phyloP scores from a whole-genome alignment of 2,113 vertebrate species.

The Megatriorchis doriae region DNA sequence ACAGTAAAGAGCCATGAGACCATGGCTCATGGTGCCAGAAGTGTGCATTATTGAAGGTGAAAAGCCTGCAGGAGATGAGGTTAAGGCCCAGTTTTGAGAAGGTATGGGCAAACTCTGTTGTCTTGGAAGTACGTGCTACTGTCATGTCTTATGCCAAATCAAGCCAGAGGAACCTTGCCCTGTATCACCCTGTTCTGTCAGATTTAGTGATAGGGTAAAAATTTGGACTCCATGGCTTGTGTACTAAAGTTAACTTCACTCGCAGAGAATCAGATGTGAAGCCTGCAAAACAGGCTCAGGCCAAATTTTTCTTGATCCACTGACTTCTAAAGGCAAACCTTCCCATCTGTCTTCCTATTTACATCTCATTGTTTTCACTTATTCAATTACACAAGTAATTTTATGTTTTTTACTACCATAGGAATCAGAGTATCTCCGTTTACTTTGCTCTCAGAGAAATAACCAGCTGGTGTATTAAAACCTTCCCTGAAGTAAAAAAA shows the following conservation, averaged over 20 bases:
- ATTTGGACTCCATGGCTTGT: not conserved
- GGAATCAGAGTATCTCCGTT: not conserved
- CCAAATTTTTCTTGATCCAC: not conserved
- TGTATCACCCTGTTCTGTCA: not conserved
- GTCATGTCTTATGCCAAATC: not conserved
- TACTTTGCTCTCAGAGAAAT: not conserved
- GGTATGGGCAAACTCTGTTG: not conserved
- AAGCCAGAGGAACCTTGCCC: not conserved
- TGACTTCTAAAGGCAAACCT: not conserved
- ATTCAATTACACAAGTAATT: not conserved
- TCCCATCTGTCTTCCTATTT: not conserved
- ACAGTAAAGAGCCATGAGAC: accelerated
- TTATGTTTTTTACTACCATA: not conserved
- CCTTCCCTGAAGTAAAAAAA: conserved; percentile 42
- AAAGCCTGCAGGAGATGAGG: not conserved
- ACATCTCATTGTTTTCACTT: not conserved
- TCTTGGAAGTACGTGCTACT: not conserved
- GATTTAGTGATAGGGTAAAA: not conserved
- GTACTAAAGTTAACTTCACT: not conserved
- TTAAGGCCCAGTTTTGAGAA: not conserved
- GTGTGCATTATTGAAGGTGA: not conserved
- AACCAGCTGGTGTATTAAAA: conserved; percentile 10
- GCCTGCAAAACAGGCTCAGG: not conserved
- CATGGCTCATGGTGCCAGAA: not conserved
- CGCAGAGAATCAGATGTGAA: not conserved